phyloP scores from a whole-genome alignment of 2,113 vertebrate species.

The Puma concolor region DNA sequence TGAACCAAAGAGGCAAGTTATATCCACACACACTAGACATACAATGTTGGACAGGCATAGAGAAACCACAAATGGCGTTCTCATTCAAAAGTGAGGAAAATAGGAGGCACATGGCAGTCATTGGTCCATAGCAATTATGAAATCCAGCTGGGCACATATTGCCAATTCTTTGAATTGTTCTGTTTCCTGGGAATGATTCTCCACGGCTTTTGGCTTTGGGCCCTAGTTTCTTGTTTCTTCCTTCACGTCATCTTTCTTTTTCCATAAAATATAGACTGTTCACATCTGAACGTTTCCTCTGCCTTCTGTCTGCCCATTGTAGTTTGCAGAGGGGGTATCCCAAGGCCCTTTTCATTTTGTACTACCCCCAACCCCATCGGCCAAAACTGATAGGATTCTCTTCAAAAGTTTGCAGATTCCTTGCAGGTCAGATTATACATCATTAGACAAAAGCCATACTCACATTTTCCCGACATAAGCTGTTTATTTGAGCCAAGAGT shows the following conservation, averaged over 20 bases:
- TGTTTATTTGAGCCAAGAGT: background rate
- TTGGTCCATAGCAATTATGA: constrained; percentile 3
- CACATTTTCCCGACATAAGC: background rate
- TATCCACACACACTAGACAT: background rate
- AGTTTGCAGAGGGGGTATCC: background rate
- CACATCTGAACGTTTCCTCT: background rate
- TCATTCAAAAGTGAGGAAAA: background rate
- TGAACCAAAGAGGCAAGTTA: background rate
- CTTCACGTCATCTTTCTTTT: constrained; percentile 47
- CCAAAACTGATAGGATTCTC: constrained; percentile 12
- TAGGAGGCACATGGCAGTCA: background rate
- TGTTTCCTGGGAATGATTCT: constrained; percentile 32
- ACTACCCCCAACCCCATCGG: background rate
- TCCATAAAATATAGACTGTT: background rate
- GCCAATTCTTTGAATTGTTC: constrained; percentile 19
- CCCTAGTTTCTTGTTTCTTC: constrained; percentile 26
- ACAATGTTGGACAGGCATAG: background rate
- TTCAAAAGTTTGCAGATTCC: background rate
- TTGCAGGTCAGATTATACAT: background rate
- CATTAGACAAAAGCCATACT: background rate
- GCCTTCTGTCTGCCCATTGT: background rate
- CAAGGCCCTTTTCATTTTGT: background rate
- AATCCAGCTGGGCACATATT: constrained; percentile 7
- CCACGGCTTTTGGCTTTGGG: constrained; percentile 4
- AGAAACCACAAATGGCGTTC: background rate